These are phyloP conservation scores for Acanthiza pusilla DNA, from an alignment of 2,797 vertebrate genomes.

Conservation along the genomic window DNA sequence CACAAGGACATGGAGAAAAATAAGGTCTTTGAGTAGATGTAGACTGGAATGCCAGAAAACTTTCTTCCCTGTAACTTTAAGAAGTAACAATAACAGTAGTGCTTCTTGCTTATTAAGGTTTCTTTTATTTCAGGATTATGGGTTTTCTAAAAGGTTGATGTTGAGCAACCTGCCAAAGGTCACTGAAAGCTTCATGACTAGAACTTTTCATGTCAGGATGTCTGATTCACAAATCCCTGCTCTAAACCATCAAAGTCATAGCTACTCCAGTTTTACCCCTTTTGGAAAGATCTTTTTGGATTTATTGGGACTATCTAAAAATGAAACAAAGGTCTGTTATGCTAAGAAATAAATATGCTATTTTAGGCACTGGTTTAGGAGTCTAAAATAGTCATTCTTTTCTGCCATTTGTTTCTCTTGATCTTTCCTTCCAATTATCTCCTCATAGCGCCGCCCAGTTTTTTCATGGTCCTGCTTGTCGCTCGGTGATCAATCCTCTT, in stretches of 20 bases:
- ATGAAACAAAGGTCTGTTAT: constrained; percentile 2
- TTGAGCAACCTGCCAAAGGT: constrained; percentile 13
- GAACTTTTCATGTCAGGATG: not conserved
- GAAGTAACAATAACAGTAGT: constrained; percentile 1
- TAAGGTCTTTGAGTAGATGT: not conserved
- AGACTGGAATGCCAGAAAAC: not conserved
- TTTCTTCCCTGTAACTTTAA: not conserved
- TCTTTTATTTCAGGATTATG: constrained; percentile 33
- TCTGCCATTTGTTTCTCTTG: constrained; percentile 17
- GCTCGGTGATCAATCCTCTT: not conserved
- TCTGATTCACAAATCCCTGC: constrained; percentile 13
- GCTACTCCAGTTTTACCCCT: not conserved
- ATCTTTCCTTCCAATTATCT: constrained; percentile 19
- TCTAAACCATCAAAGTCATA: not conserved
- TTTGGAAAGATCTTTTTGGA: not conserved
- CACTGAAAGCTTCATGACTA: not conserved
- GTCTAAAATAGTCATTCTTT: not conserved
- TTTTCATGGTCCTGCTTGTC: not conserved
- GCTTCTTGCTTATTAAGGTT: not conserved
- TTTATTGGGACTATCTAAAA: constrained; percentile 8
- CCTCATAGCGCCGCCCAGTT: not conserved
- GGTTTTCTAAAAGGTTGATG: constrained; percentile 12
- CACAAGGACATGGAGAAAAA: constrained; percentile 2
- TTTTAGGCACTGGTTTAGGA: not conserved
- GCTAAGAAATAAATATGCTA: constrained; percentile 20